A percentile compares a stretch with the other conserved stretches of the same genome.
These are phyloP conservation scores for Lithophane leautieri DNA, from an alignment of 2,888 invertebrate genomes.

Conservation along the genomic window DNA sequence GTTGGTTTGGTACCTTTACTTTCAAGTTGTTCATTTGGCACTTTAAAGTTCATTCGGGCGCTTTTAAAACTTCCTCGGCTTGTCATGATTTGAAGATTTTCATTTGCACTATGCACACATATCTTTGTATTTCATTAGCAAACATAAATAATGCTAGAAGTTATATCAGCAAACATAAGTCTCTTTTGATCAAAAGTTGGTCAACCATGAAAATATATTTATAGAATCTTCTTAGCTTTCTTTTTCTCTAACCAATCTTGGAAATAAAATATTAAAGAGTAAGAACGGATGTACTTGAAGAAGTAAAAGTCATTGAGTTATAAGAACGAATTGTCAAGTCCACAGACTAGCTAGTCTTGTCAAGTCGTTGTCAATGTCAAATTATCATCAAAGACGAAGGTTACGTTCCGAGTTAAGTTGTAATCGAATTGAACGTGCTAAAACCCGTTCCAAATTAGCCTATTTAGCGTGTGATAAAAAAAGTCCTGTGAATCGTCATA, in stretches of 20 bases:
- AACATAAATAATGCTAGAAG: neutral
- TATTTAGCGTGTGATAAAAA: too few species aligned
- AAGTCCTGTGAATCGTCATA: too few species aligned
- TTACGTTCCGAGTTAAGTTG: too few species aligned
- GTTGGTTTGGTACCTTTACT: conserved; percentile 95
- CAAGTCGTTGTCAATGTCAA: conserved; percentile 3
- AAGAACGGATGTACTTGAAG: neutral
- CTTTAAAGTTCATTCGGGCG: conserved; percentile 86
- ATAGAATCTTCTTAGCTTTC: conserved; percentile 16
- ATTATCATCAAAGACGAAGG: too few species aligned
- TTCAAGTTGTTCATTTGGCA: conserved; percentile 84
- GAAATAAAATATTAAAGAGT: neutral
- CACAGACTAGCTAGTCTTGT: too few species aligned
- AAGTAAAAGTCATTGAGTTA: conserved; percentile 20
- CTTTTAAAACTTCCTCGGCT: conserved; percentile 82
- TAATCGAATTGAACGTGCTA: too few species aligned
- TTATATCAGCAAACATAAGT: neutral
- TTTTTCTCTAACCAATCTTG: neutral
- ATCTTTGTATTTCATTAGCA: neutral
- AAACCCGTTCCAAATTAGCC: too few species aligned
- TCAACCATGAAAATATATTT: conserved; percentile 20
- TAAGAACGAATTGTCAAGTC: neutral
- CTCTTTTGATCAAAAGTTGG: neutral
- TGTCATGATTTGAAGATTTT: conserved; percentile 78
- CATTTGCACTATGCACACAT: conserved; percentile 49